phyloP scores from a whole-genome alignment of 2,797 vertebrate species.

The Ptychadena robeensis region DNA sequence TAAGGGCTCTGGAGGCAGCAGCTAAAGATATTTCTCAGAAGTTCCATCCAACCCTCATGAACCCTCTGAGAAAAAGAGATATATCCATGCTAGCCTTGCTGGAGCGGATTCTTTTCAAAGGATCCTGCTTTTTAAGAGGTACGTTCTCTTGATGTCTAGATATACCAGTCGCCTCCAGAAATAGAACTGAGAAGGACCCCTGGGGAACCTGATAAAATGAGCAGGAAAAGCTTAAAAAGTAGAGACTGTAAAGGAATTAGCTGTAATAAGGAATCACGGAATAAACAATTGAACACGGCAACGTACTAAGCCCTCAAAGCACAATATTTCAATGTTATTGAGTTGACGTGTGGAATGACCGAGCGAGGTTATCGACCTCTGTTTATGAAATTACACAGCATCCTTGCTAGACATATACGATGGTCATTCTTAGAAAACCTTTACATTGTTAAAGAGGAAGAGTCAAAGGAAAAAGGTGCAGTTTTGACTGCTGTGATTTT shows the following conservation, averaged over 20 bases:
- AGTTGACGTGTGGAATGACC: neutral
- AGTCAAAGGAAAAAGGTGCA: no score
- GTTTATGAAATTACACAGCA: neutral
- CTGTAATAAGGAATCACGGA: conserved; percentile 32
- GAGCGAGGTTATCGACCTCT: neutral
- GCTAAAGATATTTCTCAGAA: conserved; percentile 36
- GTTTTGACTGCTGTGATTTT: no score
- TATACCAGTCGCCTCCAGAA: conserved; percentile 46
- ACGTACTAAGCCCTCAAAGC: conserved; percentile 14
- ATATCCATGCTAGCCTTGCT: conserved; percentile 38
- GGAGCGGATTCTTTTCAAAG: conserved; percentile 40
- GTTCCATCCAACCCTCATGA: conserved; percentile 38
- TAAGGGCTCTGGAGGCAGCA: conserved; percentile 34
- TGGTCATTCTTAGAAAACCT: no score
- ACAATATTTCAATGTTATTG: neutral
- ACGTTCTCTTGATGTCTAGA: conserved; percentile 53
- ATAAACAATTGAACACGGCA: conserved; percentile 21
- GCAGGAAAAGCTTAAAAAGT: conserved; percentile 35
- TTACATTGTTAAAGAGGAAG: no score
- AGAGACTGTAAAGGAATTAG: conserved; percentile 24
- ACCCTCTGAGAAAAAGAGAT: conserved; percentile 36
- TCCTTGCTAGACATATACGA: neutral
- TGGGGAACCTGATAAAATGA: conserved; percentile 36
- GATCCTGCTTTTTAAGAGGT: conserved; percentile 42
- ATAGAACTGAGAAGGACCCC: conserved; percentile 54